Percentiles rank a stretch among this genome's conserved stretches.
phyloP scores from a whole-genome alignment of 2,113 vertebrate genomes.

The Phrynocephalus versicolor region DNA sequence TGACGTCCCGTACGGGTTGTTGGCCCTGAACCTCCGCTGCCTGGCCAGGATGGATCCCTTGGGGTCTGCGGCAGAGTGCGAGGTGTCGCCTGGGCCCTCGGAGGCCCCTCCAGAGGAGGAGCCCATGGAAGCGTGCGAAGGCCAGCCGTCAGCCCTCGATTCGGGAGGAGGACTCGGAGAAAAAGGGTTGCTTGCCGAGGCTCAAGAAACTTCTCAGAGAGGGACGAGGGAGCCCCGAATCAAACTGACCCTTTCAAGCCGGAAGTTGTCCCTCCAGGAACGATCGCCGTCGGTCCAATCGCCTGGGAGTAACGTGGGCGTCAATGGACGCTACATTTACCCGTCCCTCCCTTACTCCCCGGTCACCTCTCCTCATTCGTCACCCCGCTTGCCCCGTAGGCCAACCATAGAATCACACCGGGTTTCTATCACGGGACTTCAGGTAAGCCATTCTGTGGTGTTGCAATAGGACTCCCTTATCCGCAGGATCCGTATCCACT shows the following conservation, averaged over 20 bases:
- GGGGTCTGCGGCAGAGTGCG: constrained; percentile 90
- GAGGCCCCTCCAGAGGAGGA: constrained; percentile 51
- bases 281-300: constrained; percentile 75
- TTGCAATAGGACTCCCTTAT: too few relatives aligned
- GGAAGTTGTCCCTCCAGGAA: constrained; percentile 94
- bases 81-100: constrained; percentile 66
- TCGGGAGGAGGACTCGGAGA: constrained; percentile 74
- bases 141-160: constrained; percentile 42
- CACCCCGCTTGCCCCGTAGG: constrained; percentile 88
- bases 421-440: constrained; percentile 93
- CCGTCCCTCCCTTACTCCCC: constrained; percentile 88
- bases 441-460: constrained; percentile 74
- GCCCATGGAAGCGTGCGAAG: constrained; percentile 77
- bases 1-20: constrained; percentile 57
- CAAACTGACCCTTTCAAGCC: constrained; percentile 80
- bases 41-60: constrained; percentile 87
- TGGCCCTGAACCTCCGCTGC: constrained; percentile 58
- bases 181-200: constrained; percentile 41
- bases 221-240: constrained; percentile 70
- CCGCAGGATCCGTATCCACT: too few relatives aligned
- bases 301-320: constrained; percentile 68
- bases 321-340: constrained; percentile 85
- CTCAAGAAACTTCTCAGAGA: background rate
- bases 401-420: constrained; percentile 95
- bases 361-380: constrained; percentile 90